phyloP scores from a whole-genome alignment of 2,113 vertebrate species.

The Typhlomys cinereus region DNA sequence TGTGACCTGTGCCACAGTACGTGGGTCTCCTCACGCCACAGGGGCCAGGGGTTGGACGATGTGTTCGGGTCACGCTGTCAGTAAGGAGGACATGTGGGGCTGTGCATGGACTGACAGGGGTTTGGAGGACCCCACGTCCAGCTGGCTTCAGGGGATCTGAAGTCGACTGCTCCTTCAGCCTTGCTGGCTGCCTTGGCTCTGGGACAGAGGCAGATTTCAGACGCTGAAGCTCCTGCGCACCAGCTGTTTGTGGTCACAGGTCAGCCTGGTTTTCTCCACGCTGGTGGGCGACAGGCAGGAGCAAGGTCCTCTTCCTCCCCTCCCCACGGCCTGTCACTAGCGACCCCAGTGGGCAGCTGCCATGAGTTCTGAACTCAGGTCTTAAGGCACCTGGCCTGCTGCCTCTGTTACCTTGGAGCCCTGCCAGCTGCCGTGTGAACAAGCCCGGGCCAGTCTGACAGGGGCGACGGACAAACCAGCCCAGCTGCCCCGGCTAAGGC shows the following conservation, averaged over 20 bases:
- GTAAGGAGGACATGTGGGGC: no score
- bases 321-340: not conserved
- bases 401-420: not conserved
- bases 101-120: no score
- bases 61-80: not conserved
- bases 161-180: not conserved
- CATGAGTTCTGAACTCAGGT: fast-evolving
- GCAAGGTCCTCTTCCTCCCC: not conserved
- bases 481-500: not conserved
- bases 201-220: not conserved
- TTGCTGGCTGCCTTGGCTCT: not conserved
- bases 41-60: not conserved
- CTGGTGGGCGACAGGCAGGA: not conserved
- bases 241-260: no score
- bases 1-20: no score
- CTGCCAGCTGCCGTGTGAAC: not conserved
- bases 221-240: not conserved
- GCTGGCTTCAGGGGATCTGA: no score
- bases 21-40: not conserved
- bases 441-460: not conserved
- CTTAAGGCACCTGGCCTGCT: not conserved
- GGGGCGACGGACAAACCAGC: not conserved
- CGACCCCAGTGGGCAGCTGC: fast-evolving
- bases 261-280: no score
- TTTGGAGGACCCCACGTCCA: no score